phyloP scores from a whole-genome alignment of 2,888 invertebrate species.

The Schrankia costaestrigalis region DNA sequence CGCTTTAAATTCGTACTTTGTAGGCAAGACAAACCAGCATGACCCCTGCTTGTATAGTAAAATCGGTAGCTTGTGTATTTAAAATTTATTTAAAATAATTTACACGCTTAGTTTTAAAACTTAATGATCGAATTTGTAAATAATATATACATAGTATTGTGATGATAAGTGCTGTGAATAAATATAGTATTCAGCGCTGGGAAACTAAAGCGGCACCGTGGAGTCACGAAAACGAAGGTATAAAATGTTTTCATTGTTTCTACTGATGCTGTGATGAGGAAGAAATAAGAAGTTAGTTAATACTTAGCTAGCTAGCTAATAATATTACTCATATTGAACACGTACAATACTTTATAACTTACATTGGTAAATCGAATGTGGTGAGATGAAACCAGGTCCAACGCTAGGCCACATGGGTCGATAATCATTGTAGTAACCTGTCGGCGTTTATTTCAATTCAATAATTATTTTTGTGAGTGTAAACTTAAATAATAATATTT shows the following conservation, averaged over 20 bases:
- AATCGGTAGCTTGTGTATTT: slow-evolving; percentile 67
- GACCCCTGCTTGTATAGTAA: too few relatives aligned
- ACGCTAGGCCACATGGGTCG: slow-evolving; percentile 55
- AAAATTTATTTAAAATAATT: slow-evolving; percentile 59
- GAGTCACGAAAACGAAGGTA: slow-evolving; percentile 82
- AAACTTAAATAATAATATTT: too few relatives aligned
- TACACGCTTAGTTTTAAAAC: slow-evolving; percentile 42
- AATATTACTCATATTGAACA: too few relatives aligned
- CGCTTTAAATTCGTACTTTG: too few relatives aligned
- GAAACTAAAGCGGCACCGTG: slow-evolving; percentile 81
- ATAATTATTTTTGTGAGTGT: too few relatives aligned
- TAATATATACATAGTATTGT: slow-evolving; percentile 69
- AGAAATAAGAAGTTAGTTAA: slow-evolving; percentile 28
- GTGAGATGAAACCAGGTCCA: background rate
- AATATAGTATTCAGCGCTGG: slow-evolving; percentile 74
- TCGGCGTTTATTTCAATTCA: too few relatives aligned
- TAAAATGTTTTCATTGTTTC: slow-evolving; percentile 69
- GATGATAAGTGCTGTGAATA: slow-evolving; percentile 80
- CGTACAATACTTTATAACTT: background rate
- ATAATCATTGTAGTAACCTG: slow-evolving; percentile 42
- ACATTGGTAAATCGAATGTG: background rate
- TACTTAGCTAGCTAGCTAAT: too few relatives aligned
- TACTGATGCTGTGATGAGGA: slow-evolving; percentile 48
- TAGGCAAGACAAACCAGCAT: too few relatives aligned
- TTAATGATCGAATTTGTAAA: slow-evolving; percentile 67